Base-by-base conservation (phyloP, 2,888 invertebrate genomes). In the Ceraclea dissimilis region DNA sequence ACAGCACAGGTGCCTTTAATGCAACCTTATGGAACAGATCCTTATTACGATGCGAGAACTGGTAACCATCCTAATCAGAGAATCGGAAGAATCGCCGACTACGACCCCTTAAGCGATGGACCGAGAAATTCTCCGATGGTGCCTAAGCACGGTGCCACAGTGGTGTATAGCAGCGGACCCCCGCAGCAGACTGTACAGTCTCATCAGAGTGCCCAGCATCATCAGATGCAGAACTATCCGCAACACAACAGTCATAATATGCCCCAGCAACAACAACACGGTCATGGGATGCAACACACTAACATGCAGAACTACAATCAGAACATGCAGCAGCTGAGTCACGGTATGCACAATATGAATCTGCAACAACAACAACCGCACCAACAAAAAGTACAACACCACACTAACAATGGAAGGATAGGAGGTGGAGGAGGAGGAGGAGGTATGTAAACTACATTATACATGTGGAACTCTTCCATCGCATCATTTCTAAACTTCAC, bases 21-120 rank as follows among this genome's bases (percentile, higher is more conserved):
- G n/a, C 54, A 54, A 19, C 34, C 54, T n/a, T 54, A 54, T 49
- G 54, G 54, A 10, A 49, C 44, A n/a, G 55, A 50, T 16, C 17
- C 50, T 1, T 55, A 50, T 17, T 55, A 55, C 20, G 55, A 55
- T 8, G n/a, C 22, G 16, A 39, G 55, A 8, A 49, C 16, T 10
- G 46, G 22, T 6, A 26, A 31, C 11, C 49, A 50, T n/a, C 13
- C 17, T 4, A 51, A 69, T 51, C 73, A 73, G 69, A 78, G 78
- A 69, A 81, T 89, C 68, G 83, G 88, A 62, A 80, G 86, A 75
- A 88, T 89, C 63, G 86, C 87, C 63, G 90, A 90, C 67, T 90
- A 89, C 66, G 90, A 90, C 70, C 89, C 90, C 2, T 73, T 86
- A 62, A 82, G 80, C 63, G 86, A 86, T 66, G 83, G 85, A 49